Evolutionary conservation across 1,140 invertebrate genomes (phyloP), one percentile per base, ranked within the genome.

Genomic region (Antheraea mylitta): DNA sequence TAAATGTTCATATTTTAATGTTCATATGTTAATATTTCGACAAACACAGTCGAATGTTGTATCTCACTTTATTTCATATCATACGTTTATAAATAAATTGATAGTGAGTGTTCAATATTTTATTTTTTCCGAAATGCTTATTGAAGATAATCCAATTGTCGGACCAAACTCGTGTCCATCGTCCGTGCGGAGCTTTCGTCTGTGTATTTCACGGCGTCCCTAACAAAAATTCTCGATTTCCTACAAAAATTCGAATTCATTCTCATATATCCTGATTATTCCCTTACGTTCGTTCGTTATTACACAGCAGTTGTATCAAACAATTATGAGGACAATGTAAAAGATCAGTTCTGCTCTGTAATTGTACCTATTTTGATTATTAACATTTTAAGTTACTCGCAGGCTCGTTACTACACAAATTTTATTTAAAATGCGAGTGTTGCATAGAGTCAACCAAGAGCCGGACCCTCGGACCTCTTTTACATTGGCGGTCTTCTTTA

Each of bases 111-210:
- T 53, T 53, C 45, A 53, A 53, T 53, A 53, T 53, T 53, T 53
- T 11, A 6, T n/a, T 13, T 53, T 16, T 53, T 53, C 45, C 45
- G 16, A 53, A 53, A 53, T 16, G 45, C 45, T 53, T 53, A 53
- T 13, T 16, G 16, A 16, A 79, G 77, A 80, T 89, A 86, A 89
- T 89, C 87, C 87, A 83, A 86, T 87, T 81, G 80, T 80, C 76
- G 73, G 73, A 76, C 80, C 83, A 87, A 87, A 85, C 80, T 86
- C 77, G 76, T 82, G 80, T 73, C 76, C 77, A 86, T 81, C 80
- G 78, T 65, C 82, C 84, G 82, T 83, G 77, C 86, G 78, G 78
- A 74, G 85, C 82, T 76, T 74, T 82, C 85, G 71, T 79, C 82
- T 85, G 85, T 82, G 72, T 74, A 64, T 76, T 76, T 74, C 74